These are phyloP conservation scores for Melanotaenia parkinsoni DNA, from an alignment of 2,797 vertebrate genomes.

Conservation along the genomic window DNA sequence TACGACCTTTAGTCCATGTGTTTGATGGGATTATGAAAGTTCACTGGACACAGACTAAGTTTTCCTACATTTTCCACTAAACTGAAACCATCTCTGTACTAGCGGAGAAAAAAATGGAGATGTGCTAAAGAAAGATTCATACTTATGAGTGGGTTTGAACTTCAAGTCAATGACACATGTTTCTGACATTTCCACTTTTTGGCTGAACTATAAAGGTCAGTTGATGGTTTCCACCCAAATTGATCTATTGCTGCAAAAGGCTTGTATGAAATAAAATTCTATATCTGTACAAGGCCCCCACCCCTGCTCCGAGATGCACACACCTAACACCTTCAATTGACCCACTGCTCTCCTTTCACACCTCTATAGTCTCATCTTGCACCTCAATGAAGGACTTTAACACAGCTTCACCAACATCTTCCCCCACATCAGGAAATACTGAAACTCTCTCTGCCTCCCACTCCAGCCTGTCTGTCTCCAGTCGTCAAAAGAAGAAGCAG, in stretches of 20 bases:
- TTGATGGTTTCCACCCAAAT: conserved; percentile 2
- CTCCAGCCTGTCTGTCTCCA: conserved; percentile 1
- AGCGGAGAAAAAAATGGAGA: not conserved
- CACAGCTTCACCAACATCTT: not conserved
- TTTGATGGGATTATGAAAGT: conserved; percentile 11
- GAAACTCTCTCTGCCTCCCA: not conserved
- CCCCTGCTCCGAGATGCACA: not conserved
- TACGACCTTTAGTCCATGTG: conserved; percentile 4
- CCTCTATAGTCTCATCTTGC: not conserved
- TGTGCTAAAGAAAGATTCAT: not conserved
- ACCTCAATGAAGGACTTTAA: not conserved
- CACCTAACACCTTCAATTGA: not conserved
- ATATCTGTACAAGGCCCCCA: not conserved
- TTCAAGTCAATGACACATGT: not conserved
- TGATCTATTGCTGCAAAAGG: not conserved
- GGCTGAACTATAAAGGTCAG: conserved; percentile 8
- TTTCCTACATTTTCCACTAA: not conserved
- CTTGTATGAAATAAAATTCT: not conserved
- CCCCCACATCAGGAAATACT: not conserved
- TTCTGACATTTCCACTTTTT: not conserved
- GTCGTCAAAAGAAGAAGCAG: not conserved
- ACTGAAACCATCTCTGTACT: not conserved
- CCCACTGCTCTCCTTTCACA: not conserved
- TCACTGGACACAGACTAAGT: not conserved
- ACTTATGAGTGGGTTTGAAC: too few species aligned